These are phyloP conservation scores for Torymus auratus DNA, from an alignment of 2,888 invertebrate genomes.

Conservation along the genomic window DNA sequence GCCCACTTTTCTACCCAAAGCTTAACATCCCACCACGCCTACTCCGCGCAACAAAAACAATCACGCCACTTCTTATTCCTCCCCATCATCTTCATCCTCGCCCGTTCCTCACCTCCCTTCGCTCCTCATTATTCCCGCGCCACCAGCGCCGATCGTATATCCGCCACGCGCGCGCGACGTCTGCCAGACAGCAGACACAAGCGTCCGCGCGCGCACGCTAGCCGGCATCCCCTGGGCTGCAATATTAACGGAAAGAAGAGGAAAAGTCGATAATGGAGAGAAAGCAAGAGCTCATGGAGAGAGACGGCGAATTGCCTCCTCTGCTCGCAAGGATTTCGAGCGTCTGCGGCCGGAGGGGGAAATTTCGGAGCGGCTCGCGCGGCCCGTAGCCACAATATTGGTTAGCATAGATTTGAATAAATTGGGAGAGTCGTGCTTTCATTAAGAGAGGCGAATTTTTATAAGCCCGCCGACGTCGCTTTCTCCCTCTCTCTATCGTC, in stretches of 20 bases:
- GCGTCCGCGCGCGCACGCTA: no score
- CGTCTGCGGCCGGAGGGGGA: background rate
- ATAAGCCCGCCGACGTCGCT: conserved; percentile 61
- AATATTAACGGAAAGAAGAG: conserved; percentile 51
- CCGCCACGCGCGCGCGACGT: no score
- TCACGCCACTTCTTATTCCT: background rate
- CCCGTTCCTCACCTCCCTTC: background rate
- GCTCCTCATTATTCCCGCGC: conserved; percentile 9
- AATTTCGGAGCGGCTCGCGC: conserved; percentile 56
- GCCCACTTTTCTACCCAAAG: no score
- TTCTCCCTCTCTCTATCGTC: conserved; percentile 34
- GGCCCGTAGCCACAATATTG: conserved; percentile 65
- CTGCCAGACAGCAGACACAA: no score
- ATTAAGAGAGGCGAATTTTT: conserved; percentile 71
- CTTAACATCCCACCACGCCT: no score
- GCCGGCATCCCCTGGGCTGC: background rate
- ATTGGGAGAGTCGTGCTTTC: conserved; percentile 69
- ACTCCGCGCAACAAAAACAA: background rate
- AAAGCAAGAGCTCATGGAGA: no score
- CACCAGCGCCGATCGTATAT: no score
- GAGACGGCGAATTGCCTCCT: conserved; percentile 34
- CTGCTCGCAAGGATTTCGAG: conserved; percentile 19
- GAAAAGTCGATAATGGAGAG: conserved; percentile 54
- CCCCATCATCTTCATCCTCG: background rate
- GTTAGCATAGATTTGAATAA: conserved; percentile 73